Evolutionary conservation across 2,888 invertebrate species (phyloP), one percentile per base, ranked within the genome.

Genomic region (Eugnorisma glareosa): DNA sequence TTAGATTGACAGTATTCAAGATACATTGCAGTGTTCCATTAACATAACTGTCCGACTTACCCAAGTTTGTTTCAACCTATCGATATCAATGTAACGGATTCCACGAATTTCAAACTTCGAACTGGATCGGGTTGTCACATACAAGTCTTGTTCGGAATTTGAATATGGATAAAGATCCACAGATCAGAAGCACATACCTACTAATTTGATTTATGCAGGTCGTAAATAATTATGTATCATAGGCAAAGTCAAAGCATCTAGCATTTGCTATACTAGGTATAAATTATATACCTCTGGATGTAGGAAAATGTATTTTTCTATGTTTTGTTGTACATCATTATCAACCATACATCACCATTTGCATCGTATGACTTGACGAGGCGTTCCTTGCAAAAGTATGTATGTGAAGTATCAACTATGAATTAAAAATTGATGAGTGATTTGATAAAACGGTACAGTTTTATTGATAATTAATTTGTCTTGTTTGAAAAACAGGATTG

Each of bases 1-100:
- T 64, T 72, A 0, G 48, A 72, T 72, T 13, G 67, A 76, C 71
- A 48, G 21, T 68, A 67, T 79, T 79, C 67, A 73, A 78, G 48
- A 70, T 57, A 51, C 57, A 48, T 45, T 77, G 21, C 61, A 59
- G 3, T 51, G 67, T 63, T 70, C 18, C n/a, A 21, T n/a, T 10
- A 48, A 7, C 31, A n/a, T 13, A 72, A 35, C 40, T 57, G 15
- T 13, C 28, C n/a, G 31, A 31, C 8, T 24, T 73, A 28, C 28
- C 15, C 18, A 28, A 54, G 51, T 54, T 37, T 51, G 40, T 40
- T 66, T 54, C 11, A 63, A 67, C 59, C 31, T 59, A 69, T 31
- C 80, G 70, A n/a, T 59, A 69, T n/a, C 80, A 80, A n/a, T 72
- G 70, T 82, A 67, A 64, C 70, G 61, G 48, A 31, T 69, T 79